A percentile compares a stretch with the other conserved stretches of the same genome.
These are phyloP conservation scores for Zoanthus solanderi DNA, from an alignment of 92 coral and sea anemone genomes.

Conservation along the genomic window DNA sequence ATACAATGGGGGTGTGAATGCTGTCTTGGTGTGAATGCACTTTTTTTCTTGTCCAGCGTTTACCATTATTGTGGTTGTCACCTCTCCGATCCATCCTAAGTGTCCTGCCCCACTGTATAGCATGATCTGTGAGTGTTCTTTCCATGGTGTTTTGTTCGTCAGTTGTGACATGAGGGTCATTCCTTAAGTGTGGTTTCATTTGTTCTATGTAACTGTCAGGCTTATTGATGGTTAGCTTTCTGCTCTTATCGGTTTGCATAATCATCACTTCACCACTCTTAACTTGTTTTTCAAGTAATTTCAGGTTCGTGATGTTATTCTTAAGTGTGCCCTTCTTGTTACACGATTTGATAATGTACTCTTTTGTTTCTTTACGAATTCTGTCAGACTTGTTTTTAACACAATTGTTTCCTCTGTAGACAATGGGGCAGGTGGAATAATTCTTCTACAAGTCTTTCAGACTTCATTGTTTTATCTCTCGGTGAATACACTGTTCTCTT, in stretches of 20 bases:
- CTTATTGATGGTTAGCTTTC: not conserved
- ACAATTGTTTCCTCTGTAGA: conserved; percentile 12
- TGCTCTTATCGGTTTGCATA: conserved; percentile 28
- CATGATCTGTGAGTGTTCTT: conserved; percentile 13
- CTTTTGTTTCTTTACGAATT: not conserved
- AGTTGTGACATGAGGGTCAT: not conserved
- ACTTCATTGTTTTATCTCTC: conserved; percentile 7
- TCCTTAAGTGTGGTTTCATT: not conserved
- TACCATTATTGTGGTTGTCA: not conserved
- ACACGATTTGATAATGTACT: conserved; percentile 18
- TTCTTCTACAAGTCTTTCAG: conserved; percentile 7
- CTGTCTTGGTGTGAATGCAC: conserved; percentile 4
- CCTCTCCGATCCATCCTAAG: conserved; percentile 1
- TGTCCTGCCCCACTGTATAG: conserved; percentile 16
- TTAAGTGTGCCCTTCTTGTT: conserved; percentile 16
- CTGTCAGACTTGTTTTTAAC: conserved; percentile 8
- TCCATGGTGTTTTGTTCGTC: not conserved
- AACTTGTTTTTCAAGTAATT: not conserved
- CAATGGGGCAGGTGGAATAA: conserved; percentile 15
- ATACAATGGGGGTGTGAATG: not conserved
- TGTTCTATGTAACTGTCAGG: not conserved
- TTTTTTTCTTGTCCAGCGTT: not conserved
- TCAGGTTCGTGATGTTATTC: not conserved
- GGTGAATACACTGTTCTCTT: conserved; percentile 7
- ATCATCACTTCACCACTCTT: not conserved